A percentile compares a stretch with the other conserved stretches of the same genome.
Conservation (phyloP, 1,140 invertebrate species). For the Saccostrea cuccullata region DNA sequence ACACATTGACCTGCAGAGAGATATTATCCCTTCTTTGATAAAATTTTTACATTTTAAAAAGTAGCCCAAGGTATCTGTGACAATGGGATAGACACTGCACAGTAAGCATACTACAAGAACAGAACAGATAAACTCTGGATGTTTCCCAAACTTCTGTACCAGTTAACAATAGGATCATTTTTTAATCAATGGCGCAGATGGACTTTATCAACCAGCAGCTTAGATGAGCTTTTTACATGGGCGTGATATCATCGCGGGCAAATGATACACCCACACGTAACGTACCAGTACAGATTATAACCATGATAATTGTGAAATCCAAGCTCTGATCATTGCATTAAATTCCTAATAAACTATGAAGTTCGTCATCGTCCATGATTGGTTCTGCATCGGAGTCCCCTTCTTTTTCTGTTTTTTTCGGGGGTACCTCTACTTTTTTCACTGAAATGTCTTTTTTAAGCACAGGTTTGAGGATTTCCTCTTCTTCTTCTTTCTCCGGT, state of each 20-base stretch:
- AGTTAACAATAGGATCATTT: neutral
- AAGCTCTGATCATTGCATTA: conserved; percentile 39
- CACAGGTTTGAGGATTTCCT: conserved; percentile 43
- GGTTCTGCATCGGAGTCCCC: conserved; percentile 65
- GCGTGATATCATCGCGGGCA: neutral
- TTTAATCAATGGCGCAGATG: neutral
- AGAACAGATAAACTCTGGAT: neutral
- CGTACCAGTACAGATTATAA: neutral
- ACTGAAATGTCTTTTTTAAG: conserved; percentile 43
- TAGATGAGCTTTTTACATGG: neutral
- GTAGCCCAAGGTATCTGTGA: too few relatives aligned
- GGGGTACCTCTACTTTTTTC: conserved; percentile 12
- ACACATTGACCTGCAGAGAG: neutral
- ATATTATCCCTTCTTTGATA: too few relatives aligned
- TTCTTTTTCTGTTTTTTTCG: conserved; percentile 45
- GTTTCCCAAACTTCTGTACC: neutral
- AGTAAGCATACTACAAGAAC: neutral
- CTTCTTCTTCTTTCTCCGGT: conserved; percentile 47
- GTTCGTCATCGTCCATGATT: conserved; percentile 71
- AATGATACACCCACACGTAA: neutral
- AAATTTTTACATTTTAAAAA: too few relatives aligned
- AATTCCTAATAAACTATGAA: conserved; percentile 70
- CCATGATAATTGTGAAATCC: neutral
- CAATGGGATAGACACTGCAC: too few relatives aligned
- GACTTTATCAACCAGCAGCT: neutral